Conservation (phyloP, 2,113 vertebrate species). For the Columbina picui region DNA sequence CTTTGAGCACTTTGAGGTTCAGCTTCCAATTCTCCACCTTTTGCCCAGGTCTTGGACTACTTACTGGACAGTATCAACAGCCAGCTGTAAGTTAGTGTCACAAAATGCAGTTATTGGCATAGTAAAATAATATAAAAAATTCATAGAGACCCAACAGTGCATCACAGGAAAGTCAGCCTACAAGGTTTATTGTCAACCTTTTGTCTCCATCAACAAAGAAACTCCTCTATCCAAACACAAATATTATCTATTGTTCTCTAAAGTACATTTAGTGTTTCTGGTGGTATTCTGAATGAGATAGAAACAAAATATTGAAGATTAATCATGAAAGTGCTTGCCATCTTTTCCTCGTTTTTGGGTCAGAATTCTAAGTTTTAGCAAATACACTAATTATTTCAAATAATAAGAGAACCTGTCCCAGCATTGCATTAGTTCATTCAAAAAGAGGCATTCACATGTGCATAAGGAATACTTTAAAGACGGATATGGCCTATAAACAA, state of each 20-base stretch:
- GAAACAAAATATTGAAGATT: neutral
- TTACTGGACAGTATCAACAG: neutral
- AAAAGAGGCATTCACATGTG: neutral
- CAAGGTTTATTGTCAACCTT: neutral
- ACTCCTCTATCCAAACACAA: neutral
- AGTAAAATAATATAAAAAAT: neutral
- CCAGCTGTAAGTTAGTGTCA: neutral
- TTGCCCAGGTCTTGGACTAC: neutral
- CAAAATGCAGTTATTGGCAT: neutral
- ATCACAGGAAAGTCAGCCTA: neutral
- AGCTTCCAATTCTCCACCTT: neutral
- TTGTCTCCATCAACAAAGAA: neutral
- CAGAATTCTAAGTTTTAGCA: neutral
- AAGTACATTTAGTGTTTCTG: neutral
- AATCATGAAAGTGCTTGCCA: neutral
- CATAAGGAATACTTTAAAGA: neutral
- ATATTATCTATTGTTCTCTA: neutral
- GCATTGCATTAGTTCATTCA: rapidly evolving
- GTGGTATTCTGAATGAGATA: neutral
- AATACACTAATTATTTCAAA: neutral
- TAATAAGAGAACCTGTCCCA: neutral
- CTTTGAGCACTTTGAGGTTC: neutral
- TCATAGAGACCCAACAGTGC: neutral
- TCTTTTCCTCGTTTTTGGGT: rapidly evolving
- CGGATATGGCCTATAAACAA: neutral